phyloP scores from a whole-genome alignment of 2,797 vertebrate genomes.

The Clarias pachynema region DNA sequence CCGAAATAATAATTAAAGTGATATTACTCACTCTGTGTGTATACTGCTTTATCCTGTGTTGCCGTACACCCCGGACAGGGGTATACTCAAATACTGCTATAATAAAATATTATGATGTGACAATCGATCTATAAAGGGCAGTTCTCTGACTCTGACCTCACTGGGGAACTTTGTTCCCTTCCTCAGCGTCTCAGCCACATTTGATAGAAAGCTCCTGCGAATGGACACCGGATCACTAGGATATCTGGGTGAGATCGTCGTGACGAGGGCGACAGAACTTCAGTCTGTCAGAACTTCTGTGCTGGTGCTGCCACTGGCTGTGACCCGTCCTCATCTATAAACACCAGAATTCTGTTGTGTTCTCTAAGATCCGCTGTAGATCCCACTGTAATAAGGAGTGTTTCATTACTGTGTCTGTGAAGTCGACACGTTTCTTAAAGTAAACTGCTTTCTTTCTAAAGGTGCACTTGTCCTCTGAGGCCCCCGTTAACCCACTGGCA shows the following conservation, averaged over 20 bases:
- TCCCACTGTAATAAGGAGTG: neutral
- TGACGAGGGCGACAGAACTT: neutral
- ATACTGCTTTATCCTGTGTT: too few species aligned
- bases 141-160: neutral
- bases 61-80: too few species aligned
- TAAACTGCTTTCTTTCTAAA: constrained; percentile 26
- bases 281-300: too few species aligned
- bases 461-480: constrained; percentile 17
- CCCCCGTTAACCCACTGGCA: too few species aligned
- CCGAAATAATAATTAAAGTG: neutral
- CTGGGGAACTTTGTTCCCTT: neutral
- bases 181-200: neutral
- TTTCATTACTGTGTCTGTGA: constrained; percentile 36
- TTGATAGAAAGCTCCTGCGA: neutral
- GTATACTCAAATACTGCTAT: neutral
- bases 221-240: neutral
- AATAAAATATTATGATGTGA: neutral
- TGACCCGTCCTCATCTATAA: neutral
- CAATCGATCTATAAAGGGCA: neutral
- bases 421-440: constrained; percentile 43
- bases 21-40: neutral
- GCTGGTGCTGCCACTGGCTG: neutral
- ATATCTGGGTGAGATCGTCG: neutral
- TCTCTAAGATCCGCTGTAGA: neutral
- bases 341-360: neutral